Evolutionary conservation across 2,113 vertebrate genomes (phyloP).

Genomic region (Scatophagus argus): DNA sequence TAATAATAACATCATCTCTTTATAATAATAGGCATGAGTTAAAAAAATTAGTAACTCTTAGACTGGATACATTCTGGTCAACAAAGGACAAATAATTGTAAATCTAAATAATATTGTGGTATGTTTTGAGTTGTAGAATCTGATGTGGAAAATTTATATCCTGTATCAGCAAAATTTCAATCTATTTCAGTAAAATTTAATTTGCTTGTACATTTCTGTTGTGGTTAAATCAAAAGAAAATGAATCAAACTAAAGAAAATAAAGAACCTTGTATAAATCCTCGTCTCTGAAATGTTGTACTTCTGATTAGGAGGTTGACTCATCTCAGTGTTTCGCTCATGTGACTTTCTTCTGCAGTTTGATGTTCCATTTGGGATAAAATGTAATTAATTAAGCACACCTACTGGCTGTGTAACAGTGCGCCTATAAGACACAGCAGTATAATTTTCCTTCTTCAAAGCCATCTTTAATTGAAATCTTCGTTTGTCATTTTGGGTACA

Average conservation of each 20-base stretch:
- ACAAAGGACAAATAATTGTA: too few species aligned
- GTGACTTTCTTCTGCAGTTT: constrained; percentile 41
- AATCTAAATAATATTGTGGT: too few species aligned
- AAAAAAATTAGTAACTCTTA: too few species aligned
- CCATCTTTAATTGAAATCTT: constrained; percentile 81
- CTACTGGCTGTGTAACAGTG: constrained; percentile 37
- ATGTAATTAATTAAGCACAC: too few species aligned
- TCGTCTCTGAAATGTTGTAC: constrained; percentile 31
- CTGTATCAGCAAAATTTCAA: too few species aligned
- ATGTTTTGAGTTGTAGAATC: too few species aligned
- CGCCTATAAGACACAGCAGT: constrained; percentile 44
- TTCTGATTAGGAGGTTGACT: constrained; percentile 62
- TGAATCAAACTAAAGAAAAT: neutral
- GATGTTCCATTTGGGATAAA: constrained; percentile 65
- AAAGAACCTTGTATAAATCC: neutral
- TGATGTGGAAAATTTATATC: too few species aligned
- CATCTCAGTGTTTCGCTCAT: constrained; percentile 35
- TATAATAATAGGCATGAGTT: too few species aligned
- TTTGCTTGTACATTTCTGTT: neutral
- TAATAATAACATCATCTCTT: too few species aligned
- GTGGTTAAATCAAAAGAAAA: constrained; percentile 3
- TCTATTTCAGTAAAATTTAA: too few species aligned
- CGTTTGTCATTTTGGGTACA: constrained; percentile 69
- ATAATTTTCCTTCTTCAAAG: constrained; percentile 69
- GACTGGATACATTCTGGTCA: too few species aligned